Conservation (phyloP, 2,888 invertebrate genomes). For the Lycophotia porphyrea region DNA sequence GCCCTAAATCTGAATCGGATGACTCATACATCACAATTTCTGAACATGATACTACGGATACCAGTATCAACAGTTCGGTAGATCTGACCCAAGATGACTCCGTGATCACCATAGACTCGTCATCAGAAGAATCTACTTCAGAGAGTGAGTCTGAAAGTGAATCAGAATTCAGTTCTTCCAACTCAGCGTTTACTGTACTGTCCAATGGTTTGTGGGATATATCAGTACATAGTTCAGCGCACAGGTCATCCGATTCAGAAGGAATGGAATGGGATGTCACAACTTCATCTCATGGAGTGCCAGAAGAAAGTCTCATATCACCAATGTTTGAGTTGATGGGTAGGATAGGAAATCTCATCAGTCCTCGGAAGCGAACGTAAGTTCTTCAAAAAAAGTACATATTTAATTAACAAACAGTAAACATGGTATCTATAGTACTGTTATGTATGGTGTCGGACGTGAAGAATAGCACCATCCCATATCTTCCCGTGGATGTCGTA, state of each 20-base stretch:
- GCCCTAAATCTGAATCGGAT: conserved; percentile 46
- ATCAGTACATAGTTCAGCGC: not conserved
- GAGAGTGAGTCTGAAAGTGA: conserved; percentile 15
- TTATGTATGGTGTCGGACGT: no score
- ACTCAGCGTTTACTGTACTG: not conserved
- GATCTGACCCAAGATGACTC: not conserved
- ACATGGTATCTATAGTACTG: no score
- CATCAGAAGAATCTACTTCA: conserved; percentile 11
- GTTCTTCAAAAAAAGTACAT: conserved; percentile 30
- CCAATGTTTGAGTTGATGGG: conserved; percentile 35
- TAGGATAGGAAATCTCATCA: conserved; percentile 20
- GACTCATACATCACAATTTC: conserved; percentile 79
- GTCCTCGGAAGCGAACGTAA: conserved; percentile 50
- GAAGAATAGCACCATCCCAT: no score
- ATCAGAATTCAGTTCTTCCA: conserved; percentile 1
- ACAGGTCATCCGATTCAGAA: conserved; percentile 29
- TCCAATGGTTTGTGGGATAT: not conserved
- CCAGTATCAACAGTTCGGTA: conserved; percentile 70
- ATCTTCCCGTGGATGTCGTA: no score
- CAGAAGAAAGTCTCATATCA: conserved; percentile 48
- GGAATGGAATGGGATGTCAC: conserved; percentile 73
- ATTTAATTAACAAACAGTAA: no score
- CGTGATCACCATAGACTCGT: not conserved
- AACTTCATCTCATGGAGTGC: conserved; percentile 67
- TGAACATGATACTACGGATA: conserved; percentile 80